These are phyloP conservation scores for Drosophila formosana DNA, from an alignment of 2,888 invertebrate species.

Conservation along the genomic window DNA sequence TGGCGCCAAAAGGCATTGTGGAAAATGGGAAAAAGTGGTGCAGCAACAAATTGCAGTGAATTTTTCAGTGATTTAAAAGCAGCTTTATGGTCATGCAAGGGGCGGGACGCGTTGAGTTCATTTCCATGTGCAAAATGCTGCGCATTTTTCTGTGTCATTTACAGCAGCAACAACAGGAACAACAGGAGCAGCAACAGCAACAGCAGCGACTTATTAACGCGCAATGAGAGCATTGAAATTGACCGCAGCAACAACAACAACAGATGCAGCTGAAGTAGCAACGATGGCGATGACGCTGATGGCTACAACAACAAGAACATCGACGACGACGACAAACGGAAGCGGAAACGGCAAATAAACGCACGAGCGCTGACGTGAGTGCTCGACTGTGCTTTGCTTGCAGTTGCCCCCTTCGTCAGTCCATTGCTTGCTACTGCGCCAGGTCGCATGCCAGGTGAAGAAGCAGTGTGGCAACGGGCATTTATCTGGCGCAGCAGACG, in stretches of 20 bases:
- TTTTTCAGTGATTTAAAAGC: slow-evolving; percentile 49
- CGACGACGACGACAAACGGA: slow-evolving; percentile 67
- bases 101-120: slow-evolving; percentile 57
- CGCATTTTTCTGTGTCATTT: slow-evolving; percentile 68
- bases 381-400: slow-evolving; percentile 41
- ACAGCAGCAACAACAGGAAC: slow-evolving; percentile 32
- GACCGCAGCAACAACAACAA: slow-evolving; percentile 48
- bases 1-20: slow-evolving; percentile 24
- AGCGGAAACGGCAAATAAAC: slow-evolving; percentile 80
- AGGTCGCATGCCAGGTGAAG: slow-evolving; percentile 1
- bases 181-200: slow-evolving; percentile 21
- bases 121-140: slow-evolving; percentile 68
- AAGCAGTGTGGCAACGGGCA: slow-evolving; percentile 58
- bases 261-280: slow-evolving; percentile 6
- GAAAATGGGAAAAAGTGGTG: slow-evolving; percentile 7
- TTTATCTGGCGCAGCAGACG: slow-evolving; percentile 76
- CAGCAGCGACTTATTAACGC: slow-evolving; percentile 70
- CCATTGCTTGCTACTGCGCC: too few relatives aligned
- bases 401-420: not conserved
- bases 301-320: slow-evolving; percentile 2
- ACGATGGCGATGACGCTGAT: slow-evolving; percentile 14
- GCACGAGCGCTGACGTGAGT: slow-evolving; percentile 77
- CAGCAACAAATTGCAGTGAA: slow-evolving; percentile 31
- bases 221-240: slow-evolving; percentile 71
- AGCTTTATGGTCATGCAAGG: slow-evolving; percentile 50